Evolutionary conservation across 2,888 invertebrate species (phyloP), one percentile per base, ranked within the genome.

Genomic region (Biston betularia): DNA sequence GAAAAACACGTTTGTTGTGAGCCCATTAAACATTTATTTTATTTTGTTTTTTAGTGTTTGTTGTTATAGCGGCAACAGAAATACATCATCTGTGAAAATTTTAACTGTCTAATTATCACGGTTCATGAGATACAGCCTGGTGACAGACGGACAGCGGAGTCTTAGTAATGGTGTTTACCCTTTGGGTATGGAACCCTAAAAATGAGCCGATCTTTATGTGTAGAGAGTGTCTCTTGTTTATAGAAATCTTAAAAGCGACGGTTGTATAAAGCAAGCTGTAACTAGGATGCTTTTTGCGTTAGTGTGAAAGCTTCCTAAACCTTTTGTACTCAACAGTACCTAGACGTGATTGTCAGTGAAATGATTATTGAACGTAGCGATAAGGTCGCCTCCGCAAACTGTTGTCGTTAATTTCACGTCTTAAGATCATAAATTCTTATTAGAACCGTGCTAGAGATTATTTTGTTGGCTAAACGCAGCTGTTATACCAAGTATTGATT

Each of bases 271-370:
- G 8, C 9, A 46, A 14, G 9, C 24, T 15, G 9, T 15, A 15
- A 9, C 6, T 14, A 14, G 10, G 24, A 12, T 33, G 9, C 15
- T 49, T 35, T 4, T 35, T 15, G 15, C 46, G 6, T 46, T 9
- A 57, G 45, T 66, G 61, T 14, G 61, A 61, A 60, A 66, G 61
- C 11, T 15, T 63, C 69, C 65, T 61, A 72, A 70, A 73, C 76
- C 79, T 85, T 88, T 83, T 82, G 83, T 84, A 75, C 79, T 75
- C 80, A 76, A 78, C 75, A 78, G 82, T 87, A 86, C 79, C 70
- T 63, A 61, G 66, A 67, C 77, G 80, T 78, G 82, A 80, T 81
- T 79, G 80, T 78, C 75, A 78, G 77, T 76, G 77, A 75, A 82
- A 81, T 81, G 83, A 81, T 83, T 83, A 84, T 83, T 82, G 81